Conservation (phyloP, 2,797 vertebrate species). For the Basileuterus tristriatus region DNA sequence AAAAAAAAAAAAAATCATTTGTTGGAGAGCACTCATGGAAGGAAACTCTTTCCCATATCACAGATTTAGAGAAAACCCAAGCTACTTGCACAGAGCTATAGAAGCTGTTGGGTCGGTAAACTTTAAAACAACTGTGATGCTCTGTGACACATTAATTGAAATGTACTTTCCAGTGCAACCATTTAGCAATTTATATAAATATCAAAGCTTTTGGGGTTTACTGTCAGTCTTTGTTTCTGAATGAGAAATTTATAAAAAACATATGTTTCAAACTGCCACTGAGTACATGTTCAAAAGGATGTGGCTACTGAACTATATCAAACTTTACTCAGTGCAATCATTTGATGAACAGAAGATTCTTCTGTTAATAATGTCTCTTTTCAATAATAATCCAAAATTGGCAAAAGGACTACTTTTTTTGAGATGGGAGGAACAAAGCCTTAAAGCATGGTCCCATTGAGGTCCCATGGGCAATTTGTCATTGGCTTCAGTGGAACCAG, state of each 20-base stretch:
- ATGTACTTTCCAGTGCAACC: slow-evolving; percentile 83
- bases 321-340: slow-evolving; percentile 61
- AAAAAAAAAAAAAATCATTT: slow-evolving; percentile 30
- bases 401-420: neutral
- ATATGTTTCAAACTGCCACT: slow-evolving; percentile 86
- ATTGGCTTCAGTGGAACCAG: neutral
- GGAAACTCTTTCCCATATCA: slow-evolving; percentile 27
- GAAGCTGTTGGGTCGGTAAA: slow-evolving; percentile 43
- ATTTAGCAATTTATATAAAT: slow-evolving; percentile 83
- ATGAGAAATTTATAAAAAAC: slow-evolving; percentile 87
- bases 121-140: slow-evolving; percentile 68
- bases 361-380: slow-evolving; percentile 70
- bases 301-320: slow-evolving; percentile 71
- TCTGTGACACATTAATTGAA: slow-evolving; percentile 88
- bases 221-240: slow-evolving; percentile 80
- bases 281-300: slow-evolving; percentile 73
- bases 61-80: slow-evolving; percentile 32
- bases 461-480: neutral
- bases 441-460: neutral
- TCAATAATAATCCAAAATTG: slow-evolving; percentile 19
- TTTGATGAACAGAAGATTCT: slow-evolving; percentile 60
- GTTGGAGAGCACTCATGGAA: slow-evolving; percentile 13
- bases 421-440: slow-evolving; percentile 18
- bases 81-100: slow-evolving; percentile 27
- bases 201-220: slow-evolving; percentile 81